Evolutionary conservation across 2,797 vertebrate species (phyloP), one percentile per base, ranked within the genome.

Genomic region (Acipenser oxyrinchus): DNA sequence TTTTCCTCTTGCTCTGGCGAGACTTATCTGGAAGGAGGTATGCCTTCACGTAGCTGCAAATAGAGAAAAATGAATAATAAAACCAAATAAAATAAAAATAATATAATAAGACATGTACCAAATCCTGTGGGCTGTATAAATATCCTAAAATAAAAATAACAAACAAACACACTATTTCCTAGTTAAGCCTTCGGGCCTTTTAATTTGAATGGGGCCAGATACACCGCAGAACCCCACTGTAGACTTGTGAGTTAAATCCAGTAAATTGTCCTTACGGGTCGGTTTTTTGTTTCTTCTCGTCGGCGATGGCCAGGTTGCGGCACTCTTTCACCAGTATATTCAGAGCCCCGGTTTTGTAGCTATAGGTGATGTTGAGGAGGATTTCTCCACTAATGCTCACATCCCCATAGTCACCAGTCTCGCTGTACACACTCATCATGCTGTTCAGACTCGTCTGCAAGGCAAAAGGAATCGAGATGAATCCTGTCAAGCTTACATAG

Each of bases 11-110:
- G 75, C 92, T 97, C 79, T 95, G 96, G 58, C 94, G 90, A 18
- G 95, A 97, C 23, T 81, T 96, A 69, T 98, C 96, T 7, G 96
- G 96, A 73, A 99, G 89, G 57, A 99, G 93, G 80, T 99, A 99
- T 0, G 93, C 86, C 88, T 98, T 99, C 74, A 99, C 94, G 48
- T 99, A 99, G 1, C 96, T 99, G 82, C 50, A 78, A 73, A 48
- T 72, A 52, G 74, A 66, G 69, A 4, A 37, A 37, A 37, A 37
- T 5, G 37, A 37, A 37, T 37, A 37, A 37, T 37, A 37, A 18
- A 18, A 5, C 72, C 10, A 55, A 37, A 37, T 5, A 37, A 5
- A 37, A 37, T 37, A 37, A 37, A 37, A 37, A 37, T 37, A 37
- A 37, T 37, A 37, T 37, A 4, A 37, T 5, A 37, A 37, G 37